phyloP scores from a whole-genome alignment of 1,140 invertebrate species.

The Drosophila suzukii region DNA sequence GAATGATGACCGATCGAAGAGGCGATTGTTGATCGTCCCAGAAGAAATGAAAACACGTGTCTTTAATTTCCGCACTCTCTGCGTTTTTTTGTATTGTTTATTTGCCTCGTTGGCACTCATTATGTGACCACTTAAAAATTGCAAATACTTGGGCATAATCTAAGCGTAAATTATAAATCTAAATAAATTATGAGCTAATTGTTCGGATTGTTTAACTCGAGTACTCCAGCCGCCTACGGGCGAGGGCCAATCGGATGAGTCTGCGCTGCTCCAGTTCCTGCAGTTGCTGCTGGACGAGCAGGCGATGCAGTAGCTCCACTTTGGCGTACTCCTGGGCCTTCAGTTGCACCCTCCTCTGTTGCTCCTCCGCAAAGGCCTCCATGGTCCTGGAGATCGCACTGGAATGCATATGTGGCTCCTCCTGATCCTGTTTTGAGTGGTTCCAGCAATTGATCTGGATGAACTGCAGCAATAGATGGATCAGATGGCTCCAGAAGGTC shows the following conservation, averaged over 20 bases:
- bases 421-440: too few species aligned
- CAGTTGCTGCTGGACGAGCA: slow-evolving; percentile 59
- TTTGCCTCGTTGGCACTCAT: slow-evolving; percentile 15
- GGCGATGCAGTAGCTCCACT: slow-evolving; percentile 56
- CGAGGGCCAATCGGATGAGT: slow-evolving; percentile 36
- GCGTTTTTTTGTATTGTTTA: slow-evolving; percentile 26
- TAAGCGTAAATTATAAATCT: slow-evolving; percentile 17
- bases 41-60: slow-evolving; percentile 39
- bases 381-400: not conserved
- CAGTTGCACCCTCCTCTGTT: not conserved
- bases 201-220: slow-evolving; percentile 31
- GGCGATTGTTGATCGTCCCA: slow-evolving; percentile 43
- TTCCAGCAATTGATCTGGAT: slow-evolving; percentile 4
- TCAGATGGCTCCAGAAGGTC: slow-evolving; percentile 24
- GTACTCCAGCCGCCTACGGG: slow-evolving; percentile 31
- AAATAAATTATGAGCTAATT: slow-evolving; percentile 37
- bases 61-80: slow-evolving; percentile 31
- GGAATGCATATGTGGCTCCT: not conserved
- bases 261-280: slow-evolving; percentile 55
- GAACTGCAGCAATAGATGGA: slow-evolving; percentile 26
- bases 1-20: slow-evolving; percentile 29
- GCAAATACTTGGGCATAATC: slow-evolving; percentile 25
- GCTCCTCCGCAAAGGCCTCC: slow-evolving; percentile 9
- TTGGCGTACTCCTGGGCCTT: slow-evolving; percentile 39
- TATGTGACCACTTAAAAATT: slow-evolving; percentile 52